A percentile compares a stretch with the other conserved stretches of the same genome.
Conservation (phyloP, 1,140 invertebrate genomes). For the Ceratosolen solmsi region DNA sequence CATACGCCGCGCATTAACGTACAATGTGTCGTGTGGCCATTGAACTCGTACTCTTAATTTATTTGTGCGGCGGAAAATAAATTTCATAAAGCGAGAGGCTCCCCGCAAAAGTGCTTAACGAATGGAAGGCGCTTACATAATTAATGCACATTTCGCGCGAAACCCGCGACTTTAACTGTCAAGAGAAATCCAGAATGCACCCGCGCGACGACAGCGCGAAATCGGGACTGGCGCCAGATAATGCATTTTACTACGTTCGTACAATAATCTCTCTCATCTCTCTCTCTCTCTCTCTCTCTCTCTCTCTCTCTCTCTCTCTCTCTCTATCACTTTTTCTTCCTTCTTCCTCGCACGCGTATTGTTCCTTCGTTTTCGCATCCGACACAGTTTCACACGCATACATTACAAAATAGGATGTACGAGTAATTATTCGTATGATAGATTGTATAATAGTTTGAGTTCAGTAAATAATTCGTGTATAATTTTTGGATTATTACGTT, state of each 20-base stretch:
- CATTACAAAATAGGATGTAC: background rate
- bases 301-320: too few relatives aligned
- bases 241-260: constrained; percentile 32
- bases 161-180: constrained; percentile 29
- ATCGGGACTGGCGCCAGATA: constrained; percentile 54
- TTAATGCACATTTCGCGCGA: constrained; percentile 58
- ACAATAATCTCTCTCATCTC: background rate
- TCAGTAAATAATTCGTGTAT: background rate
- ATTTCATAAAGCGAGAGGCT: constrained; percentile 35
- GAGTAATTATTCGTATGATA: background rate
- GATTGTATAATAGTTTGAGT: background rate
- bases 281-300: too few relatives aligned
- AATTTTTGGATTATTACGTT: background rate
- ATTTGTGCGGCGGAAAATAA: constrained; percentile 37
- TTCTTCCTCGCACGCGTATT: background rate
- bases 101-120: constrained; percentile 45
- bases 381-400: constrained; percentile 15
- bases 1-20: background rate
- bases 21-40: constrained; percentile 36
- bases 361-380: constrained; percentile 15
- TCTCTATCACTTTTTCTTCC: background rate
- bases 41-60: constrained; percentile 35
- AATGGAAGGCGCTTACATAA: constrained; percentile 59
- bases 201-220: constrained; percentile 38
- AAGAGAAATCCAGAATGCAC: constrained; percentile 40